These are phyloP conservation scores for Leucophora obtusa DNA, from an alignment of 2,888 invertebrate species.

Conservation along the genomic window DNA sequence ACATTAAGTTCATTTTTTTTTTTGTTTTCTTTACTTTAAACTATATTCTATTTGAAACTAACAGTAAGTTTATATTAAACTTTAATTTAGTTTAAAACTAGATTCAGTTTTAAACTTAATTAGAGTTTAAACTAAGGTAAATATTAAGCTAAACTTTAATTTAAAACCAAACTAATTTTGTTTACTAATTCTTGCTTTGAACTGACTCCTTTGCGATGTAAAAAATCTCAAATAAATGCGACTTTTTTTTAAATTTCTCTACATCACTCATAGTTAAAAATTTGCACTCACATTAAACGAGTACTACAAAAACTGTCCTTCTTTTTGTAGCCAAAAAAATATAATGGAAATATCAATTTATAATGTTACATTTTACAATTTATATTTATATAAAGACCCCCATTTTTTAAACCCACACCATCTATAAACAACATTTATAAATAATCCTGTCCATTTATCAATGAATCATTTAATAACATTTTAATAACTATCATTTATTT, in stretches of 20 bases:
- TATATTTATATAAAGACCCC: not conserved
- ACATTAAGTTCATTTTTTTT: not conserved
- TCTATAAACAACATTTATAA: not conserved
- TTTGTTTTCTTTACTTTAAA: not conserved
- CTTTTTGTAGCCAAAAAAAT: too few relatives aligned
- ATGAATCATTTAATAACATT: not conserved
- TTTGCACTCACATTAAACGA: not conserved
- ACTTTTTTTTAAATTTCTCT: too few relatives aligned
- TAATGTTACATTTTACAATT: too few relatives aligned
- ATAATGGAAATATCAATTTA: too few relatives aligned
- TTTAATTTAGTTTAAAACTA: not conserved
- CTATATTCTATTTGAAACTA: not conserved
- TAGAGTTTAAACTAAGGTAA: not conserved
- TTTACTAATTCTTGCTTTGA: not conserved
- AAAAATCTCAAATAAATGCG: too few relatives aligned
- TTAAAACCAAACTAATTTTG: not conserved
- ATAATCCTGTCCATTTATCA: not conserved
- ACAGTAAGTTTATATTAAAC: too few relatives aligned
- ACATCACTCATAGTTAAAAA: too few relatives aligned
- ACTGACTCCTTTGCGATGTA: not conserved
- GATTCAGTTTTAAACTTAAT: not conserved
- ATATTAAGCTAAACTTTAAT: not conserved
- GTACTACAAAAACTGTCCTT: not conserved
- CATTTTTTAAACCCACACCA: not conserved
- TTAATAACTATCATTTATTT: not conserved